Conservation (phyloP, 1,140 invertebrate genomes). For the Heliconius congener region DNA sequence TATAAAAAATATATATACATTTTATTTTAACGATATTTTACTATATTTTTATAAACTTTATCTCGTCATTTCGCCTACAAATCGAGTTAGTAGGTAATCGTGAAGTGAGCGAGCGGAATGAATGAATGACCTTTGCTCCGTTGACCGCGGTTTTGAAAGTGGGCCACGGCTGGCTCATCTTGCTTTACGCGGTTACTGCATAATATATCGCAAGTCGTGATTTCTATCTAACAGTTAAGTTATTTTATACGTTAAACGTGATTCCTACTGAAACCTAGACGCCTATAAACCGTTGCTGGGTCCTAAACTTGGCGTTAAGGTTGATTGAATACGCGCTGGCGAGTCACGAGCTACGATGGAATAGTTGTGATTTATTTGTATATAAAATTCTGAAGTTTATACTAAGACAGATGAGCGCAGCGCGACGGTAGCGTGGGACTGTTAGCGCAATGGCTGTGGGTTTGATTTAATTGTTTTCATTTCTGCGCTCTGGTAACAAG, state of each 20-base stretch:
- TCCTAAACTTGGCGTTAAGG: neutral
- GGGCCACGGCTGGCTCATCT: slow-evolving; percentile 51
- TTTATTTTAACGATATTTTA: no score
- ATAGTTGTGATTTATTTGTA: neutral
- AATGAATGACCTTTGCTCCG: slow-evolving; percentile 56
- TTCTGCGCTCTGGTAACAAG: no score
- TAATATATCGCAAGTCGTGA: slow-evolving; percentile 32
- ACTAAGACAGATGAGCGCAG: neutral
- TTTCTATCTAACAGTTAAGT: slow-evolving; percentile 18
- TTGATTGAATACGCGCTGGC: neutral
- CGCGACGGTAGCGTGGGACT: no score
- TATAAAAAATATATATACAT: no score
- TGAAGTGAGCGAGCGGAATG: slow-evolving; percentile 40
- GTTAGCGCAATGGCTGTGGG: no score
- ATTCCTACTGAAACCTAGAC: slow-evolving; percentile 3
- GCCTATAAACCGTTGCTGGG: neutral
- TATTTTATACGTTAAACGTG: slow-evolving; percentile 8
- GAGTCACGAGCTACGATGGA: neutral
- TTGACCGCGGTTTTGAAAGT: slow-evolving; percentile 59
- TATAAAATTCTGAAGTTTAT: neutral
- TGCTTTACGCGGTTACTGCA: slow-evolving; percentile 39
- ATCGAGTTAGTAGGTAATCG: slow-evolving; percentile 19
- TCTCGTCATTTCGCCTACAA: slow-evolving; percentile 14
- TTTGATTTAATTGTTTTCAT: no score
- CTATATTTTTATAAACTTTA: neutral